Evolutionary conservation across 2,888 invertebrate genomes (phyloP).

Genomic region (Chironomus tentans): DNA sequence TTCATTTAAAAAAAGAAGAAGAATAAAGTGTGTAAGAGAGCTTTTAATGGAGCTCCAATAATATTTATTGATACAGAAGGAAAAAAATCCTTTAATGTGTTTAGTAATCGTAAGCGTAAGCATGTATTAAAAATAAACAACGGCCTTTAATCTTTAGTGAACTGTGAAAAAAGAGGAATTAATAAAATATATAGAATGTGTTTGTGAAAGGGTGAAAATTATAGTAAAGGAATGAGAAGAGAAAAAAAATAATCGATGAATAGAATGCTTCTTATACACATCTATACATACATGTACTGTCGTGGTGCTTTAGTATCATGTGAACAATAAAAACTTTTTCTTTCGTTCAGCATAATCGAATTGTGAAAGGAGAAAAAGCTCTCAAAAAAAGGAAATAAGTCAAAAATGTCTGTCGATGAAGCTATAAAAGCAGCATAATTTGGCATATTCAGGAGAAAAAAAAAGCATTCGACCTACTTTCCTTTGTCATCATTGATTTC

Average conservation of each 20-base stretch:
- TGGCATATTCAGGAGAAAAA: not conserved
- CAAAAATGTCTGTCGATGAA: too few species aligned
- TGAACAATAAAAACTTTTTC: not conserved
- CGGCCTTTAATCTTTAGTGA: not conserved
- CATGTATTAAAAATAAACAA: not conserved
- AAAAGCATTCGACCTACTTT: constrained; percentile 5
- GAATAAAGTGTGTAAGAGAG: not conserved
- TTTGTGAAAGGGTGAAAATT: not conserved
- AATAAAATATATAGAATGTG: not conserved
- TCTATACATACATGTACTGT: not conserved
- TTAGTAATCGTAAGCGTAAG: not conserved
- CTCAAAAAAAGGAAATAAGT: too few species aligned
- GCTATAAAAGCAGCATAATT: too few species aligned
- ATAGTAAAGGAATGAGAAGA: not conserved
- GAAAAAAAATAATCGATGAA: not conserved
- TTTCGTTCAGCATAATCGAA: not conserved
- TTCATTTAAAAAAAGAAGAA: not conserved
- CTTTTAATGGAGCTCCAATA: not conserved
- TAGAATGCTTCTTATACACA: not conserved
- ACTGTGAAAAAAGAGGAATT: not conserved
- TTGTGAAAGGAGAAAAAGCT: not conserved
- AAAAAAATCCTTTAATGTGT: not conserved
- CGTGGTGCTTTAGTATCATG: not conserved
- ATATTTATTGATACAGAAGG: too few species aligned
- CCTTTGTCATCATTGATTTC: constrained; percentile 10